Conservation (phyloP, 2,888 invertebrate species). For the Craniophora ligustri region DNA sequence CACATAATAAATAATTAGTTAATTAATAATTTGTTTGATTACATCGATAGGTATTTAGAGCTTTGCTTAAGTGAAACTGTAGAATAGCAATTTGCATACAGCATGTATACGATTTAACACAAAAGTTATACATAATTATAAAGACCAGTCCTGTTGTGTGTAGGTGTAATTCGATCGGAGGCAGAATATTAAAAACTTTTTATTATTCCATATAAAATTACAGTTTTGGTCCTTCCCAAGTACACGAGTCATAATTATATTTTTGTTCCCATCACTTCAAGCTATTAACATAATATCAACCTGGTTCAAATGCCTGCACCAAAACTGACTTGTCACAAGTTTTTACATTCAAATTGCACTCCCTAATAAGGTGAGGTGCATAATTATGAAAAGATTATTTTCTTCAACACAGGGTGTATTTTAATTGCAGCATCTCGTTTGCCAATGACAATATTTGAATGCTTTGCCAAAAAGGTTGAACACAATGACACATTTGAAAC, state of each 20-base stretch:
- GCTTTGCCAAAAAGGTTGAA: constrained; percentile 52
- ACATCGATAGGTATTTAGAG: no score
- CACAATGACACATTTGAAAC: constrained; percentile 62
- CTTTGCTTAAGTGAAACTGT: no score
- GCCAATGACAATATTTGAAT: constrained; percentile 54
- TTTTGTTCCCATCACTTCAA: constrained; percentile 18
- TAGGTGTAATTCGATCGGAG: background rate
- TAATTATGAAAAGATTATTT: constrained; percentile 37
- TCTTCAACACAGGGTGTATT: constrained; percentile 41
- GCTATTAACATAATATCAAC: constrained; percentile 37
- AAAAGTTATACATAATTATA: background rate
- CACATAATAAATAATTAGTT: no score
- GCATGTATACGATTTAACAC: background rate
- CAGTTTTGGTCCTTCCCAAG: constrained; percentile 7
- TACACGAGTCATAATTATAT: constrained; percentile 15
- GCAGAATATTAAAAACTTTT: background rate
- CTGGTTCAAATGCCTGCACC: constrained; percentile 37
- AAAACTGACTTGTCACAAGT: constrained; percentile 31
- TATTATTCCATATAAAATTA: constrained; percentile 1
- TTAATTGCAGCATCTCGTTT: constrained; percentile 49
- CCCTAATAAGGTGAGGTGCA: constrained; percentile 11
- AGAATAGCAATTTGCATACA: no score
- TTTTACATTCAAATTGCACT: constrained; percentile 38
- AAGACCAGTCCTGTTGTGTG: background rate
- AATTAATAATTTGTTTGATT: no score